A percentile compares a stretch with the other conserved stretches of the same genome.
Evolutionary conservation across 2,888 invertebrate genomes (phyloP).

Genomic region (Drosophila macrospina): DNA sequence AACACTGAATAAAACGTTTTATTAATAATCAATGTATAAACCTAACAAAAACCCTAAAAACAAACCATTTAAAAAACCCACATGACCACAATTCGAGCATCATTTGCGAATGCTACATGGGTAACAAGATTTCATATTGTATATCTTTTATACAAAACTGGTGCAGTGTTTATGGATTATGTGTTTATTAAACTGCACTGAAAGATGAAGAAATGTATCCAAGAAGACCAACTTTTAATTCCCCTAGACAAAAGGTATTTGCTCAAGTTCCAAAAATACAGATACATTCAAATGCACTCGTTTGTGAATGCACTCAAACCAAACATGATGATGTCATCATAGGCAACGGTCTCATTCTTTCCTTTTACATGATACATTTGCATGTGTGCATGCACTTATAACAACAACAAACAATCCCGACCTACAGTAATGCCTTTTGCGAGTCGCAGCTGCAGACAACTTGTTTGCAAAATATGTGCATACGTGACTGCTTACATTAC

Average conservation of each 20-base stretch:
- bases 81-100: slow-evolving; percentile 7
- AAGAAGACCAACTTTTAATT: neutral
- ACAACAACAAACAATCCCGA: slow-evolving; percentile 25
- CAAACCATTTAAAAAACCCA: slow-evolving; percentile 7
- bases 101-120: neutral
- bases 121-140: slow-evolving; percentile 2
- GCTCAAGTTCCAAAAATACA: slow-evolving; percentile 3
- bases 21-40: neutral
- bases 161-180: neutral
- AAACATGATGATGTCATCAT: slow-evolving; percentile 18
- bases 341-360: slow-evolving; percentile 21
- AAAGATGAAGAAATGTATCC: slow-evolving; percentile 5
- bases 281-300: too few species aligned
- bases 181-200: slow-evolving; percentile 18
- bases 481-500: slow-evolving; percentile 9
- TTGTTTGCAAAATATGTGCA: slow-evolving; percentile 24
- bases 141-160: neutral
- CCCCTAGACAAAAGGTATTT: neutral
- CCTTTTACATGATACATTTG: slow-evolving; percentile 13
- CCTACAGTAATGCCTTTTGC: slow-evolving; percentile 31
- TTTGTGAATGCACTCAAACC: slow-evolving; percentile 5
- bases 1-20: neutral
- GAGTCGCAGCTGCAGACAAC: slow-evolving; percentile 36
- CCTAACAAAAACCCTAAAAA: neutral
- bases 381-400: neutral